Conservation (phyloP, 2,888 invertebrate genomes). For the Spilarctia lutea region DNA sequence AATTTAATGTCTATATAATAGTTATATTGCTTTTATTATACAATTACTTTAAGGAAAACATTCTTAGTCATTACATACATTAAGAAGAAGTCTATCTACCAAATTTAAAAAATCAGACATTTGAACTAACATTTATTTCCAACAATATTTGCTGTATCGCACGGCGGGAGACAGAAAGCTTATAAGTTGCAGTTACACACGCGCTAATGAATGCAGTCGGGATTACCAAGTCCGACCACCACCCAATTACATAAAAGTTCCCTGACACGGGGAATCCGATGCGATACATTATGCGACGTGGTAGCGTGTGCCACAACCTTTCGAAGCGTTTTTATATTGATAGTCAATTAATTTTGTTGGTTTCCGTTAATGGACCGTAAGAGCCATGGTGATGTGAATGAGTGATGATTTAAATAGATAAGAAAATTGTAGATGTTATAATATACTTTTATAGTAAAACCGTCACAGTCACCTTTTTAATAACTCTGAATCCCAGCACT, state of each 20-base stretch:
- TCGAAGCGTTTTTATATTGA: slow-evolving; percentile 38
- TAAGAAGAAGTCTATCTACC: background rate
- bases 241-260: slow-evolving; percentile 73
- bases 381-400: too few species aligned
- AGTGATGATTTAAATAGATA: background rate
- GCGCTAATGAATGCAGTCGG: slow-evolving; percentile 72
- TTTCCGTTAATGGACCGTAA: slow-evolving; percentile 14
- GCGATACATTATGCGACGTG: slow-evolving; percentile 58
- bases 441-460: background rate
- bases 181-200: slow-evolving; percentile 72
- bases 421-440: background rate
- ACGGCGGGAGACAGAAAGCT: slow-evolving; percentile 57
- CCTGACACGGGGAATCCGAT: slow-evolving; percentile 67
- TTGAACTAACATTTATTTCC: slow-evolving; percentile 23
- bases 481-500: background rate
- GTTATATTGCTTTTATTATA: too few species aligned
- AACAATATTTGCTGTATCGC: slow-evolving; percentile 25
- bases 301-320: slow-evolving; percentile 14
- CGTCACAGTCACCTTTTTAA: background rate
- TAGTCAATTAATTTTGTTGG: slow-evolving; percentile 27
- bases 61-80: background rate
- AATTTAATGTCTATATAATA: too few species aligned
- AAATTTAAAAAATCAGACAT: slow-evolving; percentile 17
- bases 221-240: slow-evolving; percentile 62
- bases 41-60: background rate